Evolutionary conservation across 1,140 invertebrate genomes (phyloP).

Genomic region (Panagrolaimus sp.): DNA sequence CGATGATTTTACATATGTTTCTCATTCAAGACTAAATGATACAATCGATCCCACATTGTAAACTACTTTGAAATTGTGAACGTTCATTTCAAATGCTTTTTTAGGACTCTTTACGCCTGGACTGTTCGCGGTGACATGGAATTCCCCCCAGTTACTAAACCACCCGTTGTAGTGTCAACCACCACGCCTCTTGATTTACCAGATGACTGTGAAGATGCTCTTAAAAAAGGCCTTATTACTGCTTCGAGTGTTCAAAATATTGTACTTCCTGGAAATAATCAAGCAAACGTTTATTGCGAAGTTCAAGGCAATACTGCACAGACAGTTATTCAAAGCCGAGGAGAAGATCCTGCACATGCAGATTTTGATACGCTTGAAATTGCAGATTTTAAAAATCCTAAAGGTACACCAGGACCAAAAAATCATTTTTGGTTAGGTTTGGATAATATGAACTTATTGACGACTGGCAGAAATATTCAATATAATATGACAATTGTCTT

Average conservation of each 20-base stretch:
- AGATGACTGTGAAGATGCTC: not conserved
- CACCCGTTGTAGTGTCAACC: not conserved
- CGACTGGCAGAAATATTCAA: not conserved
- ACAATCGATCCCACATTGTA: conserved; percentile 1
- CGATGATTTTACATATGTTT: not conserved
- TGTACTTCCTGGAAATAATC: not conserved
- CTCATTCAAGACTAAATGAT: not conserved
- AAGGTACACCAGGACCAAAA: not conserved
- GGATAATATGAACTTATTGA: conserved; percentile 5
- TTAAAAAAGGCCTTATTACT: not conserved
- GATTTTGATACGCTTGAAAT: not conserved
- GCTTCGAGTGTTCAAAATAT: not conserved
- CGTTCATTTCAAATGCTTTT: not conserved
- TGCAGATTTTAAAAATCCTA: not conserved
- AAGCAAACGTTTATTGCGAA: not conserved
- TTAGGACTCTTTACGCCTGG: not conserved
- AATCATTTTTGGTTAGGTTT: not conserved
- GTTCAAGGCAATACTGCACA: not conserved
- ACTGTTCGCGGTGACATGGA: not conserved
- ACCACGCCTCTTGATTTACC: not conserved
- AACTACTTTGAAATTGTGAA: not conserved
- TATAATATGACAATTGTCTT: not conserved
- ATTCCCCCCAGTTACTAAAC: not conserved
- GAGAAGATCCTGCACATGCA: not conserved
- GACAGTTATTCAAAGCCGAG: conserved; percentile 5